phyloP scores from a whole-genome alignment of 2,797 vertebrate genomes.

The Myiotriccus ornatus region DNA sequence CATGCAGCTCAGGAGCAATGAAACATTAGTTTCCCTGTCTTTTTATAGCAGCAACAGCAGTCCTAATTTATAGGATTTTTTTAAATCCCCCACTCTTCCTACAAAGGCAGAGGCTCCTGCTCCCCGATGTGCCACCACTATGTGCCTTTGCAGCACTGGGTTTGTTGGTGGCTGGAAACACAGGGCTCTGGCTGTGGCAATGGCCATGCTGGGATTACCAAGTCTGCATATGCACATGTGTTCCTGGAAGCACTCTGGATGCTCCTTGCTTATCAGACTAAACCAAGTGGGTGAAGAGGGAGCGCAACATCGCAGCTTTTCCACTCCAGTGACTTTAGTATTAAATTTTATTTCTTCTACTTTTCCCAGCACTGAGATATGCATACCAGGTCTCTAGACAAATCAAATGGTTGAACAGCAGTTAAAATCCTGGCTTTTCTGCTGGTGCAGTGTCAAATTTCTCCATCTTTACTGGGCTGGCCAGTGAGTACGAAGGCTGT shows the following conservation, averaged over 20 bases:
- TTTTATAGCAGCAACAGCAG: background rate
- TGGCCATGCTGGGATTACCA: background rate
- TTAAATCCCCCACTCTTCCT: background rate
- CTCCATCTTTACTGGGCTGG: background rate
- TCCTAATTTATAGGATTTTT: background rate
- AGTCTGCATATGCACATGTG: accelerated
- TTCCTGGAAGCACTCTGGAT: background rate
- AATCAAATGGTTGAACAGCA: background rate
- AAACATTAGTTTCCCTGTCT: background rate
- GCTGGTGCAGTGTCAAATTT: background rate
- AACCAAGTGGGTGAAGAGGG: background rate
- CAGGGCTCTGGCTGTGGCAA: accelerated
- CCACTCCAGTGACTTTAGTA: background rate
- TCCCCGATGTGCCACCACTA: accelerated
- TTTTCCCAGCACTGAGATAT: background rate
- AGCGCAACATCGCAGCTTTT: background rate
- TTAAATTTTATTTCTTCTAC: background rate
- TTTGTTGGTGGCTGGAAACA: background rate
- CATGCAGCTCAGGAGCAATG: background rate
- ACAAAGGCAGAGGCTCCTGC: background rate
- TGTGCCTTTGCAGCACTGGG: background rate
- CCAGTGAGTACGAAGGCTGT: background rate
- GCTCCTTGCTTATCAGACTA: background rate
- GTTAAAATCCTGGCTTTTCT: background rate
- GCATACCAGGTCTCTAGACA: background rate